These are phyloP conservation scores for Gerris buenoi DNA, from an alignment of 1,140 invertebrate species.

Conservation along the genomic window DNA sequence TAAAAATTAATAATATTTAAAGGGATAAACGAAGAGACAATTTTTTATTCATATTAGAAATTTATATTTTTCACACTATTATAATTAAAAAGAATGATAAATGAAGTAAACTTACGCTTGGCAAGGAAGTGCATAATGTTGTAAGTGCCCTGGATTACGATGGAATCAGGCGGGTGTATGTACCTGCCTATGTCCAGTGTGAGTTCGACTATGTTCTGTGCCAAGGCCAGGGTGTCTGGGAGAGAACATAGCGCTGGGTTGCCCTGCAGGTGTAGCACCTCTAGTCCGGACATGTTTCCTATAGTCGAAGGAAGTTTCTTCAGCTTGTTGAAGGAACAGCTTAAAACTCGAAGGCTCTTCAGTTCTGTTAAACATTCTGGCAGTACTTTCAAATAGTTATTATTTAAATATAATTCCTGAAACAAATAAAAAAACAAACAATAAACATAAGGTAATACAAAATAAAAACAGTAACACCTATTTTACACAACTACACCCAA, in stretches of 20 bases:
- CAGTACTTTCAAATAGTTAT: slow-evolving; percentile 46
- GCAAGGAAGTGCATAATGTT: slow-evolving; percentile 50
- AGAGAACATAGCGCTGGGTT: slow-evolving; percentile 41
- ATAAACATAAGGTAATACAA: too few relatives aligned
- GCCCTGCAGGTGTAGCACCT: slow-evolving; percentile 37
- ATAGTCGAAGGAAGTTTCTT: slow-evolving; percentile 45
- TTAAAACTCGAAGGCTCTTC: slow-evolving; percentile 42
- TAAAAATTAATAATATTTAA: too few relatives aligned
- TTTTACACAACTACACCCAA: too few relatives aligned
- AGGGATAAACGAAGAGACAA: too few relatives aligned
- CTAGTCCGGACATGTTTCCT: slow-evolving; percentile 41
- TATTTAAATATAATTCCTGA: slow-evolving; percentile 46
- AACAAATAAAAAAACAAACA: slow-evolving; percentile 24
- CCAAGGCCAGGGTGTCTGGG: slow-evolving; percentile 43
- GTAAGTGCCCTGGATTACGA: slow-evolving; percentile 39
- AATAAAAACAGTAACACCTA: too few relatives aligned
- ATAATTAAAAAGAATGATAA: too few relatives aligned
- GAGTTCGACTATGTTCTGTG: slow-evolving; percentile 38
- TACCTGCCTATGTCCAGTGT: slow-evolving; percentile 40
- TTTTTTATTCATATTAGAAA: too few relatives aligned
- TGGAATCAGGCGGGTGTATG: slow-evolving; percentile 42
- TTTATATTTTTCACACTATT: too few relatives aligned
- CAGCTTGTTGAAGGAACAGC: slow-evolving; percentile 54
- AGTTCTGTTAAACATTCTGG: slow-evolving; percentile 49
- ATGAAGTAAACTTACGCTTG: slow-evolving; percentile 30